Conservation (phyloP, 1,140 invertebrate genomes). For the Papilio xuthus region DNA sequence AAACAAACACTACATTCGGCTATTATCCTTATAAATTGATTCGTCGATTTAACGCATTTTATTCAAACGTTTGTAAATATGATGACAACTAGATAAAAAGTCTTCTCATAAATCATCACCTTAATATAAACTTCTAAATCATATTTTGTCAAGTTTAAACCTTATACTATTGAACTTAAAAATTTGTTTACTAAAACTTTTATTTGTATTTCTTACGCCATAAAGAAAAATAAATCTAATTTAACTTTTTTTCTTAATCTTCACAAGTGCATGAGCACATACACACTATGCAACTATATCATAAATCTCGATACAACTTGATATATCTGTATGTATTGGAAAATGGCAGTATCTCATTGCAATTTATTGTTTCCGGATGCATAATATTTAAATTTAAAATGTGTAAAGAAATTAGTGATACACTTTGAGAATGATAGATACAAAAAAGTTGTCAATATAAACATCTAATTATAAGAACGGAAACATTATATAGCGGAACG, state of each 20-base stretch:
- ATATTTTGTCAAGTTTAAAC: neutral
- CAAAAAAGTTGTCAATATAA: neutral
- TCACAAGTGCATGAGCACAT: no score
- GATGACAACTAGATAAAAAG: neutral
- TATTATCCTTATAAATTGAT: neutral
- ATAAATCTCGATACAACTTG: no score
- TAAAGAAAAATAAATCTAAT: no score
- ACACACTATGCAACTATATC: no score
- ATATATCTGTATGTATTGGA: neutral
- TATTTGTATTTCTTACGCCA: no score
- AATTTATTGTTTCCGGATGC: neutral
- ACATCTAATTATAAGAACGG: neutral
- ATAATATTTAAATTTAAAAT: neutral
- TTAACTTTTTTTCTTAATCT: no score
- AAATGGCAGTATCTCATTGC: neutral
- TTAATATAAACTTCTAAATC: neutral
- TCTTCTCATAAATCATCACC: neutral
- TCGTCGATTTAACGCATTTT: neutral
- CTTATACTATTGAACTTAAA: neutral
- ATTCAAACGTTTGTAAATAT: neutral
- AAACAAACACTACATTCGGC: neutral
- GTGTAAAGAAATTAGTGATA: neutral
- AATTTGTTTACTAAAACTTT: no score
- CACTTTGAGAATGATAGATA: neutral
- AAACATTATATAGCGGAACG: neutral